These are phyloP conservation scores for Cheilosia grossa DNA, from an alignment of 2,888 invertebrate genomes.

Conservation along the genomic window DNA sequence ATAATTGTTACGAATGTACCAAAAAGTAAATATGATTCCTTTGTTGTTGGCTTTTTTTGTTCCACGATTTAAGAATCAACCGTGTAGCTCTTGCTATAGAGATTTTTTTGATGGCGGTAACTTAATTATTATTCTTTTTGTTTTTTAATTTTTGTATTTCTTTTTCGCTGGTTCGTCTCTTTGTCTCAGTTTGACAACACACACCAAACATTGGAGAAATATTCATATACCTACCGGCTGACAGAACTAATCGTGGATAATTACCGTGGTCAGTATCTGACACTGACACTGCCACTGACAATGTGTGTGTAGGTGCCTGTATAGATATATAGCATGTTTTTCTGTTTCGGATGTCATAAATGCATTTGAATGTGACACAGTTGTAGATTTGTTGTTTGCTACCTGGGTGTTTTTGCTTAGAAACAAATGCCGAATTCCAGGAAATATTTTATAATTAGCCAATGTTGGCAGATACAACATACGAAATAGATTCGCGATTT, in stretches of 20 bases:
- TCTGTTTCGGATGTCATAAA: conserved; percentile 70
- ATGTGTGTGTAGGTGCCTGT: conserved; percentile 6
- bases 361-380: conserved; percentile 74
- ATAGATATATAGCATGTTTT: conserved; percentile 20
- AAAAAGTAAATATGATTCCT: conserved; percentile 53
- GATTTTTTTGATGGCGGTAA: conserved; percentile 54
- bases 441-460: conserved; percentile 67
- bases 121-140: conserved; percentile 62
- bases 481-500: conserved; percentile 60
- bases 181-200: conserved; percentile 32
- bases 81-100: conserved; percentile 15
- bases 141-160: conserved; percentile 8
- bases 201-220: background rate
- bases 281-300: conserved; percentile 1
- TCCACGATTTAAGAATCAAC: conserved; percentile 18
- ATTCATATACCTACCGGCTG: conserved; percentile 30
- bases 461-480: conserved; percentile 23
- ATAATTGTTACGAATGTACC: conserved; percentile 69
- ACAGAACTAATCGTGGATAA: conserved; percentile 72
- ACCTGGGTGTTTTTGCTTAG: conserved; percentile 58
- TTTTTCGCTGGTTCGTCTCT: conserved; percentile 33
- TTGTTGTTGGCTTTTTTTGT: conserved; percentile 19
- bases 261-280: conserved; percentile 63
- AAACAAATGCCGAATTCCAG: conserved; percentile 50
- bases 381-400: conserved; percentile 54